These are phyloP conservation scores for Rotaria socialis DNA, from an alignment of 2,888 invertebrate genomes.

Conservation along the genomic window DNA sequence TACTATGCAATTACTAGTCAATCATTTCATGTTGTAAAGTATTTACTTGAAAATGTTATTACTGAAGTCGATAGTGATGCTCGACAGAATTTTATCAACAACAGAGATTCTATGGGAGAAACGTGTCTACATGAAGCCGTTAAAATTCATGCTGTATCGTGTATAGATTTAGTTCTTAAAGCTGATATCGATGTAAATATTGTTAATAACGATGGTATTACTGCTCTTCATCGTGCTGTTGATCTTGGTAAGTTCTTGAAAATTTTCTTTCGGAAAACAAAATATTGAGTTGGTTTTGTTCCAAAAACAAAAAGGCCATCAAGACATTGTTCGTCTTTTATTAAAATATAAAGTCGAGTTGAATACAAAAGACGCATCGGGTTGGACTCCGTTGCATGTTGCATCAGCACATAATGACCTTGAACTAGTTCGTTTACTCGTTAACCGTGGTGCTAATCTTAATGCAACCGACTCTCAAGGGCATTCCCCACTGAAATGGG, in stretches of 20 bases:
- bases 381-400: constrained; percentile 67
- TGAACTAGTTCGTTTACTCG: constrained; percentile 50
- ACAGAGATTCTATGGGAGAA: not conserved
- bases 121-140: constrained; percentile 1
- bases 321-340: constrained; percentile 39
- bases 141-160: not conserved
- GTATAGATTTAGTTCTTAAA: constrained; percentile 39
- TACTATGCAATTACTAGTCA: constrained; percentile 23
- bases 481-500: constrained; percentile 48
- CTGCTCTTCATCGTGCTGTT: constrained; percentile 40
- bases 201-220: constrained; percentile 25
- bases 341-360: constrained; percentile 20
- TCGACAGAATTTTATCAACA: not conserved
- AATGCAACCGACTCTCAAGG: constrained; percentile 49
- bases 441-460: constrained; percentile 38
- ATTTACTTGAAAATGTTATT: not conserved
- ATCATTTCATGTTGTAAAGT: constrained; percentile 1
- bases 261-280: too few species aligned
- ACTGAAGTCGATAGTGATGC: not conserved
- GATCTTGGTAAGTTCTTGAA: constrained; percentile 23
- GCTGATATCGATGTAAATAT: constrained; percentile 39
- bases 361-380: constrained; percentile 40
- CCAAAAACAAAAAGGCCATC: not conserved
- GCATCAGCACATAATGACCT: constrained; percentile 58
- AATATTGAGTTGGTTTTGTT: too few species aligned